Conservation (phyloP, 2,888 invertebrate species). For the Caenorhabditis angaria region DNA sequence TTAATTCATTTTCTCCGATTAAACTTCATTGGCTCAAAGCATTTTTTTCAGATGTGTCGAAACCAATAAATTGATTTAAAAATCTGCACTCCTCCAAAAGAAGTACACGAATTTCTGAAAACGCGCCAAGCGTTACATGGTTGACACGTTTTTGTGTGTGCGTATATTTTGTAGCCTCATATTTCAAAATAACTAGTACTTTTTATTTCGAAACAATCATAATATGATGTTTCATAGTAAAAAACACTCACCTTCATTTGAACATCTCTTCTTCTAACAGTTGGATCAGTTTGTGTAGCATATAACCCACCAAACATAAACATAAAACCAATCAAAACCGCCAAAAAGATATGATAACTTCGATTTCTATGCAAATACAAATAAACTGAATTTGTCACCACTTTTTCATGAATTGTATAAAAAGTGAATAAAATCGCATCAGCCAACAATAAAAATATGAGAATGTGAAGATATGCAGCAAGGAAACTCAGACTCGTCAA, state of each 20-base stretch:
- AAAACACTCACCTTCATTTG: constrained; percentile 39
- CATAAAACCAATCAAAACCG: constrained; percentile 39
- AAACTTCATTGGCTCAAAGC: no score
- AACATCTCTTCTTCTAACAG: constrained; percentile 27
- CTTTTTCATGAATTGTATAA: constrained; percentile 24
- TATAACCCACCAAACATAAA: constrained; percentile 50
- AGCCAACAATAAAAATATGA: constrained; percentile 39
- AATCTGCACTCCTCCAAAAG: no score
- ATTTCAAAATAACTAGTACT: no score
- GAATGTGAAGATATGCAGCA: constrained; percentile 53
- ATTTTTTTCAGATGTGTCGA: no score
- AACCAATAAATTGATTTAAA: no score
- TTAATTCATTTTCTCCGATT: no score
- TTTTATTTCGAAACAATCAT: no score
- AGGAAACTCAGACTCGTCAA: constrained; percentile 48
- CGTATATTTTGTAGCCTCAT: no score
- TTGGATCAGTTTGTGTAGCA: constrained; percentile 49
- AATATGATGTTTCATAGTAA: no score
- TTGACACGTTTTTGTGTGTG: no score
- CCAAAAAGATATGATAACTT: constrained; percentile 36
- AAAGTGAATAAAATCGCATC: constrained; percentile 22
- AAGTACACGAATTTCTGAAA: no score
- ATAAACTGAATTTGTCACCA: constrained; percentile 24
- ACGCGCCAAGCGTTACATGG: no score
- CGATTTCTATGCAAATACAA: constrained; percentile 28